A percentile compares a stretch with the other conserved stretches of the same genome.
These are phyloP conservation scores for Podarcis siculus DNA, from an alignment of 2,797 vertebrate species.

Conservation along the genomic window DNA sequence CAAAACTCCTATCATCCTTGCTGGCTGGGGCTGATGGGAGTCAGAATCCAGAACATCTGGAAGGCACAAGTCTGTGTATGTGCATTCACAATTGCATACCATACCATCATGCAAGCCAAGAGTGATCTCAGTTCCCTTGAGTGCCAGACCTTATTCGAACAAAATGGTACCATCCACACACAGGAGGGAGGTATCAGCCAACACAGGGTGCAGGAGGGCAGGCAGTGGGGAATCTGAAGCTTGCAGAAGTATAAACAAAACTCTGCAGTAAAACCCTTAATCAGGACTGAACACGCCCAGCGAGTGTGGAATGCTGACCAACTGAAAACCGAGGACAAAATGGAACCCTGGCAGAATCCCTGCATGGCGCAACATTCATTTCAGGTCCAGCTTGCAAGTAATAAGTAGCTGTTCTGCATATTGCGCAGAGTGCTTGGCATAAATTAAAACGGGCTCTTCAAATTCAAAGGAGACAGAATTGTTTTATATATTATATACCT, in stretches of 20 bases:
- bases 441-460: not conserved
- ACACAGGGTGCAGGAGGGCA: no score
- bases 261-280: no score
- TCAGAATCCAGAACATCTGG: no score
- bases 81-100: no score
- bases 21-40: no score
- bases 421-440: not conserved
- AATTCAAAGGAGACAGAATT: fast-evolving
- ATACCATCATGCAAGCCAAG: no score
- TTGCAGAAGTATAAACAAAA: no score
- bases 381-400: not conserved
- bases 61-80: no score
- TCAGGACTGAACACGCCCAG: not conserved
- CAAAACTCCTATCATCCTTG: no score
- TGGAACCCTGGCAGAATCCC: not conserved
- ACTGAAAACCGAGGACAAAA: not conserved
- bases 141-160: no score
- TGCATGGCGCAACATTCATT: not conserved
- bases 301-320: not conserved
- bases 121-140: no score
- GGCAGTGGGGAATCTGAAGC: no score
- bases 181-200: not conserved
- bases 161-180: not conserved
- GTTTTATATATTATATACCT: conserved; percentile 77
- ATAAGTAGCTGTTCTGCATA: not conserved